phyloP scores from a whole-genome alignment of 1,140 invertebrate genomes.

The Armadillidium nasatum region DNA sequence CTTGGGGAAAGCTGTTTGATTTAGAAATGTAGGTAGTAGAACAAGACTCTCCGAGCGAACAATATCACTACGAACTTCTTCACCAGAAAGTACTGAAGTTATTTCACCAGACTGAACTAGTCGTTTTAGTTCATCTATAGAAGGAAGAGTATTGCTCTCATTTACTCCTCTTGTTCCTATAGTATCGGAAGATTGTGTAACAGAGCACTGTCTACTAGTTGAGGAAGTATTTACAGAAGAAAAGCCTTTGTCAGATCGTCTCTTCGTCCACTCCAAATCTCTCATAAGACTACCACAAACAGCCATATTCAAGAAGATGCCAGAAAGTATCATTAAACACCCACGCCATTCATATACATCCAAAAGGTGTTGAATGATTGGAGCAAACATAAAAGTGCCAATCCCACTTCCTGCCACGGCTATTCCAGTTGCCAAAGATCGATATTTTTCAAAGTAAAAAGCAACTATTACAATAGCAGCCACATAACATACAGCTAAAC shows the following conservation, averaged over 20 bases:
- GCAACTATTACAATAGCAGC: slow-evolving; percentile 89
- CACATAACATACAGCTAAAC: slow-evolving; percentile 59
- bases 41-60: slow-evolving; percentile 69
- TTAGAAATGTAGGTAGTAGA: slow-evolving; percentile 74
- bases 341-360: slow-evolving; percentile 79
- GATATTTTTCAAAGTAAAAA: slow-evolving; percentile 88
- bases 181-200: slow-evolving; percentile 37
- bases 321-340: slow-evolving; percentile 74
- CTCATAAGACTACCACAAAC: slow-evolving; percentile 81
- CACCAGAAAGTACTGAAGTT: slow-evolving; percentile 34
- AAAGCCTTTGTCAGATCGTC: slow-evolving; percentile 5
- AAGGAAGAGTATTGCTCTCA: slow-evolving; percentile 28
- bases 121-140: slow-evolving; percentile 40
- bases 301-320: slow-evolving; percentile 77
- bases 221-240: slow-evolving; percentile 17
- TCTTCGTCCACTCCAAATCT: slow-evolving; percentile 59
- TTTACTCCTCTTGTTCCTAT: slow-evolving; percentile 24
- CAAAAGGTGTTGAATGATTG: slow-evolving; percentile 69
- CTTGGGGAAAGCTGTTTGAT: slow-evolving; percentile 61
- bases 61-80: slow-evolving; percentile 35
- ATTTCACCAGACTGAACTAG: slow-evolving; percentile 44
- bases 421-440: slow-evolving; percentile 87
- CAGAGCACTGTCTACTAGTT: slow-evolving; percentile 32
- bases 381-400: slow-evolving; percentile 86
- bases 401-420: slow-evolving; percentile 85